Base-by-base conservation (phyloP, 2,888 invertebrate species). In the Bombylius major region DNA sequence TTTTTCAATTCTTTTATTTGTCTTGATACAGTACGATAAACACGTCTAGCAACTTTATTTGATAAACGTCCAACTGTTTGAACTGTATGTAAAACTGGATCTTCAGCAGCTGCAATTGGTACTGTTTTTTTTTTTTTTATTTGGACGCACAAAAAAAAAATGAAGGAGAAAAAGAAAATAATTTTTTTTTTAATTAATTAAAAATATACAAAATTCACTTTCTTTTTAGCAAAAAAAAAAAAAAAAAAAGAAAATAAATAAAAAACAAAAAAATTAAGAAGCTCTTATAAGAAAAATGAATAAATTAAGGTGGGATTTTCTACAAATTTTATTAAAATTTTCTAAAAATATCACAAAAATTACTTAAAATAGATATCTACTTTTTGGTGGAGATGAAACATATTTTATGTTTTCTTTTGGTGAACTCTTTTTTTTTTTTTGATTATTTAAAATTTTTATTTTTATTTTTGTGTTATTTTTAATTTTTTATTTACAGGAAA, bases 61-160 rank as follows among this genome's bases (percentile, higher is more conserved):
- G 85, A 85, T 62, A 86, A 77, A 23, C 82, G 76, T 23, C 86
- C 85, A 57, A 86, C 83, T 0, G 84, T 86, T 76, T 86, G 84
- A 62, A 84, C 78, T 1, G 85, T 82, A 73, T 84, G 84, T 61
- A 84, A 69, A 23, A 84, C 81, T 54, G 84, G 84, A 72, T 86
- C 86, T 61, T 77, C 78, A 62, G 75, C 77, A 54, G 76, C 76
- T 52, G 80, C 67, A 63, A 79, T 78, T 64, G 84, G 77, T 63
- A 78, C 85, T 84, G 68, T 45, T 75, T 75, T 44, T 51, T 23
- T 23, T 23, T 23, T 23, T 23, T 23, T 23, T 23, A 2, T 23
- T 23, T 23, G 39, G 14, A 45, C 5, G n/a, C n/a, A 45, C 6
- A 45, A 45, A 12, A 45, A 45, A 14, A 14, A 45, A 45, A 44